A percentile compares a stretch with the other conserved stretches of the same genome.
Evolutionary conservation across 2,113 vertebrate genomes (phyloP).

Genomic region (Grammomys surdaster): DNA sequence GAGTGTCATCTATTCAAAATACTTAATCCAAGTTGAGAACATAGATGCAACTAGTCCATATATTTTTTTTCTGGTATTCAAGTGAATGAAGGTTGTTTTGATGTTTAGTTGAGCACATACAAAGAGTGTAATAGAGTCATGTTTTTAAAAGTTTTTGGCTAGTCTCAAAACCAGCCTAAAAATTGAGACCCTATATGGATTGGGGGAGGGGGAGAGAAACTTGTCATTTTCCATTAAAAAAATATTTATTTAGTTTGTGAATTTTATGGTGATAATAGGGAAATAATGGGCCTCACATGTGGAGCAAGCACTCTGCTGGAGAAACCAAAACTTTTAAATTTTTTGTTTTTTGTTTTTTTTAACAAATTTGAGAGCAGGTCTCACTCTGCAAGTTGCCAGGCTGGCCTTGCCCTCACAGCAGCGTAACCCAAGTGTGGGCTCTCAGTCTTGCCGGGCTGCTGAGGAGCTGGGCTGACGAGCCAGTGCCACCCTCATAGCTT

Average conservation of each 20-base stretch:
- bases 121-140: not conserved
- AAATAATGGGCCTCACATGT: not conserved
- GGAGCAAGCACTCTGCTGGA: not conserved
- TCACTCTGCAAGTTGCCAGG: not conserved
- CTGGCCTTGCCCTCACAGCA: not conserved
- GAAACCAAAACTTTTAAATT: not conserved
- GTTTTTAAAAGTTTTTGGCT: not conserved
- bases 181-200: not conserved
- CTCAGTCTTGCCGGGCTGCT: not conserved
- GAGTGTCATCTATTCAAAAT: not conserved
- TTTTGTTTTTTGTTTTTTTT: not conserved
- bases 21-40: constrained; percentile 28
- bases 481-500: not conserved
- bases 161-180: not conserved
- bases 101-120: constrained; percentile 17
- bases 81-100: constrained; percentile 10
- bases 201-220: not conserved
- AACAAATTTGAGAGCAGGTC: not conserved
- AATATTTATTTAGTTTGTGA: not conserved
- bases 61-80: not conserved
- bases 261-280: not conserved
- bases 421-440: not conserved
- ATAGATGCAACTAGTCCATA: not conserved
- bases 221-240: not conserved
- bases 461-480: not conserved